Base-by-base conservation (phyloP, 2,888 invertebrate genomes). In the Eudemis profundana region DNA sequence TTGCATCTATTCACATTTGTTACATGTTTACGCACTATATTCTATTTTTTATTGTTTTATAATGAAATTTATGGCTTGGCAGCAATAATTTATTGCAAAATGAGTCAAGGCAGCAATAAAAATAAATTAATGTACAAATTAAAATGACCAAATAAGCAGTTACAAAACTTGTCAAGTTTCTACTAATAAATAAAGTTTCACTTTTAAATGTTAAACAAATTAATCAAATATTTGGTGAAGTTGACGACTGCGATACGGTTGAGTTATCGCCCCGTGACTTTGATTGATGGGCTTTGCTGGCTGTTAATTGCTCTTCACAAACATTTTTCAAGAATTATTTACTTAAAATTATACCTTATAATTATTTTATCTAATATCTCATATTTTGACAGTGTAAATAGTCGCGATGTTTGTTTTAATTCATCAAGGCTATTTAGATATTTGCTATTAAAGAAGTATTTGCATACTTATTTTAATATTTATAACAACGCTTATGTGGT, bases 221-320 rank as follows among this genome's bases (percentile, higher is more conserved):
- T 67, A 67, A 67, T 67, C 60, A 60, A 66, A 68, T 66, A 66
- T 61, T 51, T 53, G 27, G 29, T 62, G 19, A 69, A 72, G 70
- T 70, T 71, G 71, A 66, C 56, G 71, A 68, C 59, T 65, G 51
- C 59, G 70, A 66, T 68, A 73, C 74, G 69, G 74, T 68, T 72
- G 65, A 80, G 77, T 75, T 76, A 76, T 76, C 72, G 72, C 72
- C 62, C 53, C 33, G 1, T 63, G 79, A 77, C 79, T 68, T 72
- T 79, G 81, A 81, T 72, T 54, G 72, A 80, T 74, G 72, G 65
- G 46, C 50, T 47, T 50, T 51, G 62, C 54, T 21, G 67, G 53
- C 69, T 69, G 70, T 69, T 73, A 74, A 75, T 72, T 72, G 73
- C 66, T 66, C 65, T 59, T 67, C 56, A 68, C 68, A 71, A 62